phyloP scores from a whole-genome alignment of 2,797 vertebrate species.

The Yasuhikotakia modesta region DNA sequence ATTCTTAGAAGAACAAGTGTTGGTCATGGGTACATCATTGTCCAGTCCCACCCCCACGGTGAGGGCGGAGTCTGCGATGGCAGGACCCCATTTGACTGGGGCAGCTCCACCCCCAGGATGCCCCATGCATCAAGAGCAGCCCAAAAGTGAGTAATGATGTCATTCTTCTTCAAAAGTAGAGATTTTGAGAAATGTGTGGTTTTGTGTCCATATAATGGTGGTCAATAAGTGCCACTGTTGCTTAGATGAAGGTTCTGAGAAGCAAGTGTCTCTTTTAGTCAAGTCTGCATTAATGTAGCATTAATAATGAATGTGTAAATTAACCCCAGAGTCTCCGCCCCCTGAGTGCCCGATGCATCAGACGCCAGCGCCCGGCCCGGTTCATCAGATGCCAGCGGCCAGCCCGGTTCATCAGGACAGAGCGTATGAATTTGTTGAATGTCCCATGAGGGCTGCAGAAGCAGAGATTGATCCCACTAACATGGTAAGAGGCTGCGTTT shows the following conservation, averaged over 20 bases:
- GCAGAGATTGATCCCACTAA: slow-evolving; percentile 85
- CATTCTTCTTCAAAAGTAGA: too few relatives aligned
- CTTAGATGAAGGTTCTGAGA: too few relatives aligned
- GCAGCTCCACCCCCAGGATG: slow-evolving; percentile 72
- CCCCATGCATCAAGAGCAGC: slow-evolving; percentile 79
- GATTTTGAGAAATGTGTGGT: too few relatives aligned
- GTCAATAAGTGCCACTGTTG: too few relatives aligned
- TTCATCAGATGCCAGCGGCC: slow-evolving; percentile 63
- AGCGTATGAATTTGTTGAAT: slow-evolving; percentile 89
- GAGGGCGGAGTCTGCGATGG: slow-evolving; percentile 59
- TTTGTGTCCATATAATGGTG: too few relatives aligned
- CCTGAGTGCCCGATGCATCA: slow-evolving; percentile 76
- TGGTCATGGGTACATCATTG: slow-evolving; percentile 79
- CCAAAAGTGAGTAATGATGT: slow-evolving; percentile 62
- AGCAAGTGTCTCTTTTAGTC: too few relatives aligned
- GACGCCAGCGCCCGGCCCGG: slow-evolving; percentile 68
- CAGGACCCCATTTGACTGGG: neutral
- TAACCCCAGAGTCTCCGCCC: slow-evolving; percentile 52
- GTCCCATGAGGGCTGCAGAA: slow-evolving; percentile 78
- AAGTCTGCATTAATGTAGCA: neutral
- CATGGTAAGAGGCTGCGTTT: slow-evolving; percentile 78
- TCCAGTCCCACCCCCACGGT: slow-evolving; percentile 71
- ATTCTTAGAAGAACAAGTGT: neutral
- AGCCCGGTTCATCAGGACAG: slow-evolving; percentile 87
- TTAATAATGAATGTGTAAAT: slow-evolving; percentile 3